Evolutionary conservation across 2,888 invertebrate species (phyloP).

Genomic region (Acleris literana): DNA sequence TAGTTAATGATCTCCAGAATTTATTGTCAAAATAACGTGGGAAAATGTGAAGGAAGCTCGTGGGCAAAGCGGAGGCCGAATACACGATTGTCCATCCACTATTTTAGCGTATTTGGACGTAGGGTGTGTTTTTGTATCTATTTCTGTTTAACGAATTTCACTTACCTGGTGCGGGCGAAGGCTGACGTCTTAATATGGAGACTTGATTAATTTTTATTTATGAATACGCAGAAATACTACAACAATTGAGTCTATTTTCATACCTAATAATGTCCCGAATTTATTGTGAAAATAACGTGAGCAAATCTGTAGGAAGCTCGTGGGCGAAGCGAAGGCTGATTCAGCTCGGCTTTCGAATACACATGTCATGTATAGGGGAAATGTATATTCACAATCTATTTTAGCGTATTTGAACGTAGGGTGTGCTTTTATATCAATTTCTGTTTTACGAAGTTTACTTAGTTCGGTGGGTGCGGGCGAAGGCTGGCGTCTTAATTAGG

Average conservation of each 20-base stretch:
- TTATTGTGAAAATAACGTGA: slow-evolving; percentile 7
- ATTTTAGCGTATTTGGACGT: neutral
- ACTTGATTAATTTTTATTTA: slow-evolving; percentile 40
- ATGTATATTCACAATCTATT: slow-evolving; percentile 6
- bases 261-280: neutral
- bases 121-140: neutral
- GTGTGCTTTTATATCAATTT: neutral
- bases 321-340: slow-evolving; percentile 7
- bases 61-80: slow-evolving; percentile 8
- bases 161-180: slow-evolving; percentile 6
- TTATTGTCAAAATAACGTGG: slow-evolving; percentile 6
- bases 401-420: neutral
- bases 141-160: slow-evolving; percentile 11
- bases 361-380: no score
- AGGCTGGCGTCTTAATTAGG: slow-evolving; percentile 48
- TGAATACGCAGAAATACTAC: neutral
- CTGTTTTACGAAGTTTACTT: slow-evolving; percentile 13
- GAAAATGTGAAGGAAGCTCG: neutral
- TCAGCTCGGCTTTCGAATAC: neutral
- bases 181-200: slow-evolving; percentile 49
- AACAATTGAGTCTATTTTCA: neutral
- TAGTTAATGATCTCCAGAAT: neutral
- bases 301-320: slow-evolving; percentile 2
- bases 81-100: neutral
- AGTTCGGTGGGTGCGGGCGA: slow-evolving; percentile 2